Percentiles rank a stretch among this genome's conserved stretches.
Conservation (phyloP, 2,888 invertebrate genomes). For the Diplolepis rosae region DNA sequence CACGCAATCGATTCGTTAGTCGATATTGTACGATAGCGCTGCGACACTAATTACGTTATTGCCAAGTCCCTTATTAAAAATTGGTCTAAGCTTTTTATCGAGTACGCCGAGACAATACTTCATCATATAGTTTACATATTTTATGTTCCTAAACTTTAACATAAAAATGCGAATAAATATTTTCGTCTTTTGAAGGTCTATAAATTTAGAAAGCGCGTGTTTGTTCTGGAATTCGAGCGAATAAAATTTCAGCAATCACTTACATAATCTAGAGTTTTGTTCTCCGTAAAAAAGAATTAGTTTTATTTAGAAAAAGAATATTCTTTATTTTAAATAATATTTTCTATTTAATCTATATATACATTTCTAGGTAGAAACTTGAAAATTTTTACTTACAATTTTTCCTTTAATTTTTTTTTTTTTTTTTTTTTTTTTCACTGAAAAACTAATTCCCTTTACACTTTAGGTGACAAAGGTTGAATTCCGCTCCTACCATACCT, state of each 20-base stretch:
- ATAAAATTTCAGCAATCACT: slow-evolving; percentile 1
- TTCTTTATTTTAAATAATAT: slow-evolving; percentile 1
- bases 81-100: background rate
- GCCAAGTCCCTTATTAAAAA: slow-evolving; percentile 38
- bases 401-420: background rate
- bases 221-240: background rate
- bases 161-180: slow-evolving; percentile 28
- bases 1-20: background rate
- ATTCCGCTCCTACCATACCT: background rate
- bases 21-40: slow-evolving; percentile 4
- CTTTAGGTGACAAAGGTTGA: background rate
- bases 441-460: background rate
- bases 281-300: slow-evolving; percentile 3
- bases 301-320: background rate
- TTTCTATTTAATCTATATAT: background rate
- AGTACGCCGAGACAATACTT: slow-evolving; percentile 36
- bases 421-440: background rate
- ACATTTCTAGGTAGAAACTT: background rate
- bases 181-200: background rate
- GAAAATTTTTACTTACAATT: background rate
- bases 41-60: slow-evolving; percentile 43
- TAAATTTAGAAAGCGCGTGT: background rate
- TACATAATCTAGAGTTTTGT: slow-evolving; percentile 18
- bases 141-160: background rate
- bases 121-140: slow-evolving; percentile 8